A percentile compares a stretch with the other conserved stretches of the same genome.
Conservation (phyloP, 2,888 invertebrate genomes). For the Chalcosyrphus nemorum region DNA sequence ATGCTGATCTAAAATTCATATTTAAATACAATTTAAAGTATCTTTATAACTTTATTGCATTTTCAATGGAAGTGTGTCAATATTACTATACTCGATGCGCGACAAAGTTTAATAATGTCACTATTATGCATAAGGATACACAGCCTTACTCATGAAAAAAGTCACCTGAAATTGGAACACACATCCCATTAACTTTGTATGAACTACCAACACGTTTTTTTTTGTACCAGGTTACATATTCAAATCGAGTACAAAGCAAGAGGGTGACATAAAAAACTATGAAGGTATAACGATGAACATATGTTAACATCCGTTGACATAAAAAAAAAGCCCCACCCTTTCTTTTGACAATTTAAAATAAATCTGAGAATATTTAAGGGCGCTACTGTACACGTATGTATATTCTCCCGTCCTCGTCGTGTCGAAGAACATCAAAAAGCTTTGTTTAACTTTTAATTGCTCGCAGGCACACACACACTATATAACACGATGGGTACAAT, state of each 20-base stretch:
- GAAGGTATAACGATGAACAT: constrained; percentile 22
- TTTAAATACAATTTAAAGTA: too few species aligned
- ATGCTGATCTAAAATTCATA: too few species aligned
- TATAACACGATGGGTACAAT: background rate
- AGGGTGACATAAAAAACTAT: background rate
- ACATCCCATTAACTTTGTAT: constrained; percentile 31
- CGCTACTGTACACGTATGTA: constrained; percentile 6
- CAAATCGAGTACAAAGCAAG: constrained; percentile 10
- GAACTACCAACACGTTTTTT: background rate
- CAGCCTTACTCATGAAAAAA: background rate
- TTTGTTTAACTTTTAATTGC: constrained; percentile 64
- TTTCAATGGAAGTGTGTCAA: background rate
- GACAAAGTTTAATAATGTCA: background rate
- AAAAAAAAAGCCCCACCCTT: constrained; percentile 4
- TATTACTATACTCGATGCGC: background rate
- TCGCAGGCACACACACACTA: constrained; percentile 4
- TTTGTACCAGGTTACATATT: constrained; percentile 27
- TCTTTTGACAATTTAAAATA: constrained; percentile 45
- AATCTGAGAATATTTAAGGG: constrained; percentile 51
- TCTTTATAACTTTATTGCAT: too few species aligned
- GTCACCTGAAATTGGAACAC: constrained; percentile 30
- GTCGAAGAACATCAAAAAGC: constrained; percentile 54
- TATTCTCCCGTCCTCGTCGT: constrained; percentile 16
- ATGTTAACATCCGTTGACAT: constrained; percentile 20
- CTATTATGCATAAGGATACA: background rate